phyloP scores from a whole-genome alignment of 2,113 vertebrate genomes.

The Phaethon lepturus region DNA sequence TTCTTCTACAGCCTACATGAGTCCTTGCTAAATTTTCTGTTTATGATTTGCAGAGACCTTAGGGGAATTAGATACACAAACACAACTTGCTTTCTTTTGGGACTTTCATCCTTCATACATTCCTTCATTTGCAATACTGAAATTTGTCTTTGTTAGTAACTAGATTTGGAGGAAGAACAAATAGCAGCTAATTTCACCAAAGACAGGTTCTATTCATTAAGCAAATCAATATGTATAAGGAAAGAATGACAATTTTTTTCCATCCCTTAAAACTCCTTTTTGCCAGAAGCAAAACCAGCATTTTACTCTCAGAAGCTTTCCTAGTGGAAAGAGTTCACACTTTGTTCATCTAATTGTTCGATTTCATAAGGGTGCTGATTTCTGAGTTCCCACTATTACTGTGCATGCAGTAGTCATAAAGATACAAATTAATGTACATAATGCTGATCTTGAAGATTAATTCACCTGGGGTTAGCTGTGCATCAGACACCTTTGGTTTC shows the following conservation, averaged over 20 bases:
- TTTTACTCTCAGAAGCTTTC: neutral
- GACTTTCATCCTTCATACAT: neutral
- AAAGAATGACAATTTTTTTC: neutral
- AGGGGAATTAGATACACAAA: neutral
- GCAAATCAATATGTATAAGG: accelerated
- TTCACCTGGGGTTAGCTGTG: neutral
- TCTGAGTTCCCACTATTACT: neutral
- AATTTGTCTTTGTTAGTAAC: neutral
- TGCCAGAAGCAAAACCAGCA: neutral
- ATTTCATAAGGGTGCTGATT: neutral
- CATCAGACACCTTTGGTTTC: neutral
- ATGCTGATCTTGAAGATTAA: neutral
- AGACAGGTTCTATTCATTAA: neutral
- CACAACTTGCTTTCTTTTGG: neutral
- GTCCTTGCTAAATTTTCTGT: neutral
- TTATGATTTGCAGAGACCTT: neutral
- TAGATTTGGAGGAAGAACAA: neutral
- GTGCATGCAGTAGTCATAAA: neutral
- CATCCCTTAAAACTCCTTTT: neutral
- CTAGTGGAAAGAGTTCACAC: neutral
- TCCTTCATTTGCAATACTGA: neutral
- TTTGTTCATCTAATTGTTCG: neutral
- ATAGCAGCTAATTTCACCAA: neutral
- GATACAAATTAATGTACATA: neutral
- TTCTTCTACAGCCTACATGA: neutral